Percentiles rank a stretch among this genome's conserved stretches.
phyloP scores from a whole-genome alignment of 2,113 vertebrate genomes.

The Microcebus tavaratra region DNA sequence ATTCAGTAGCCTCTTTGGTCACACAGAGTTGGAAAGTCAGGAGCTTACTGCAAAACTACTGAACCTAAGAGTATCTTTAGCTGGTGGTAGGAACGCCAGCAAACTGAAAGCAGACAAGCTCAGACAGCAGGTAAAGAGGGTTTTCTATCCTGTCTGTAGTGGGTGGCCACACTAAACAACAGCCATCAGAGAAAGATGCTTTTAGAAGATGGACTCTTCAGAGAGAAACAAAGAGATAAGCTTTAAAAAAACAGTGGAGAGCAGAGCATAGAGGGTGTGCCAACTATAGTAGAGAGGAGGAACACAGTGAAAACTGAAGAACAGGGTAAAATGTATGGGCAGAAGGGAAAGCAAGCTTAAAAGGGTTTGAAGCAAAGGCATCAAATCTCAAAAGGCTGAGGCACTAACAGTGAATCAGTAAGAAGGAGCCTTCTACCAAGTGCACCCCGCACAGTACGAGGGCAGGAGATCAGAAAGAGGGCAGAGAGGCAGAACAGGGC shows the following conservation, averaged over 20 bases:
- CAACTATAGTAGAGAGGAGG: neutral
- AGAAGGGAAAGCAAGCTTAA: neutral
- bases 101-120: neutral
- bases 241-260: neutral
- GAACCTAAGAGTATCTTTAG: neutral
- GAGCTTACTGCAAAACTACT: neutral
- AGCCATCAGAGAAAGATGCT: neutral
- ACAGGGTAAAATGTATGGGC: neutral
- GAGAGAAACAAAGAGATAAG: slow-evolving; percentile 5
- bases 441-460: neutral
- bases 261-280: neutral
- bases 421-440: neutral
- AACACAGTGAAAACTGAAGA: neutral
- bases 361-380: neutral
- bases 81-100: neutral
- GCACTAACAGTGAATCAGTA: neutral
- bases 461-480: neutral
- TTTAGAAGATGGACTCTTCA: neutral
- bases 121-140: neutral
- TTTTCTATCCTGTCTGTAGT: neutral
- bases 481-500: neutral
- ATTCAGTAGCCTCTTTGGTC: neutral
- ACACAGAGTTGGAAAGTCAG: neutral
- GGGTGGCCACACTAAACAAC: neutral
- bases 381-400: neutral